Evolutionary conservation across 2,113 vertebrate species (phyloP).

Genomic region (Lamprologus sp.): DNA sequence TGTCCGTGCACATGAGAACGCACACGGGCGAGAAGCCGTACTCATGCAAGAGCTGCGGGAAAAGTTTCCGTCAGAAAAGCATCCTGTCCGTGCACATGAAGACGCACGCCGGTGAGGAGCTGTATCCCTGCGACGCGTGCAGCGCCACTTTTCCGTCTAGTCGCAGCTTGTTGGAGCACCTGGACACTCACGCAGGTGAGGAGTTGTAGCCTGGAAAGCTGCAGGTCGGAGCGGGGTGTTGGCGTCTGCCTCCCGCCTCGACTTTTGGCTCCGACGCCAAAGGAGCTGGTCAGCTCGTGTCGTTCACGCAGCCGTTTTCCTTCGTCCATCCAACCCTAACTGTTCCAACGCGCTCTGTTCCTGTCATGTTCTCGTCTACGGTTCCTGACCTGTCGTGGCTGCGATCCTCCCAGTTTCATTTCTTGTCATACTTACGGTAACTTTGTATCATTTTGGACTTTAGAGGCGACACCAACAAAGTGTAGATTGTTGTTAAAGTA

Average conservation of each 20-base stretch:
- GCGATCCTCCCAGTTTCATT: background rate
- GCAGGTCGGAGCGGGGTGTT: background rate
- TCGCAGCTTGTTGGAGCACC: background rate
- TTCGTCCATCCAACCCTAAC: background rate
- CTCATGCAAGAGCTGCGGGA: background rate
- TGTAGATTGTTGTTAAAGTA: background rate
- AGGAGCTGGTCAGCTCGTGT: background rate
- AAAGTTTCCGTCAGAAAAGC: background rate
- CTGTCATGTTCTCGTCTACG: fast-evolving
- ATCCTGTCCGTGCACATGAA: background rate
- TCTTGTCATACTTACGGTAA: background rate
- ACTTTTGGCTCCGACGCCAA: background rate
- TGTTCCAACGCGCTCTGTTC: fast-evolving
- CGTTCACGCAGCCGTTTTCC: background rate
- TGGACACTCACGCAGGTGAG: background rate
- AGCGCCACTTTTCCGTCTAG: background rate
- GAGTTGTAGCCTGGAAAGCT: background rate
- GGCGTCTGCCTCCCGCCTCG: background rate
- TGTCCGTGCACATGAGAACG: background rate
- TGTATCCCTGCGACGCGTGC: background rate
- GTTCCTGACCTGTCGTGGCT: background rate
- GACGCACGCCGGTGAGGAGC: background rate
- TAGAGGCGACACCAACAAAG: background rate
- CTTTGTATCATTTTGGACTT: background rate
- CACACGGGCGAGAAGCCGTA: background rate